Conservation (phyloP, 2,888 invertebrate species). For the Trypoxylon attenuatum region DNA sequence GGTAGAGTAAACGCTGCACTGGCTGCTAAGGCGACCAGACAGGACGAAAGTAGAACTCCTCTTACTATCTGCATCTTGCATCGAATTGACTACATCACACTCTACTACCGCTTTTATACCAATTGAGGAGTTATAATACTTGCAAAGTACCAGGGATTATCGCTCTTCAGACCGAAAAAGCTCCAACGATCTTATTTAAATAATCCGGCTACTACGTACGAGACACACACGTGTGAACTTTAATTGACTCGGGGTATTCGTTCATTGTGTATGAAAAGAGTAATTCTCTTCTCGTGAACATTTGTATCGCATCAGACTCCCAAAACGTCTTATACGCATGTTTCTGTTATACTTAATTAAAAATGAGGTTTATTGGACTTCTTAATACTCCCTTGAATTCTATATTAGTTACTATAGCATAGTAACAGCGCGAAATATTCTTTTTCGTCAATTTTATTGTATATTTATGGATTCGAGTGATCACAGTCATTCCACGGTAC, state of each 20-base stretch:
- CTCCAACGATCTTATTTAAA: slow-evolving; percentile 39
- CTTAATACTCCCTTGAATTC: too few relatives aligned
- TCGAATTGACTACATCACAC: slow-evolving; percentile 24
- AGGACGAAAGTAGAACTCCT: slow-evolving; percentile 46
- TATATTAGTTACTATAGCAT: neutral
- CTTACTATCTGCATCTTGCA: slow-evolving; percentile 56
- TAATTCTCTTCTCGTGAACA: slow-evolving; percentile 48
- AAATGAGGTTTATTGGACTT: neutral
- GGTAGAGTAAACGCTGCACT: slow-evolving; percentile 51
- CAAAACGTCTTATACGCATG: too few relatives aligned
- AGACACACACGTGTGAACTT: slow-evolving; percentile 63
- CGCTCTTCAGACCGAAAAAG: slow-evolving; percentile 13
- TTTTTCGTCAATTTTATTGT: neutral
- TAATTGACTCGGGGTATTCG: slow-evolving; percentile 40
- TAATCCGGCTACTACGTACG: slow-evolving; percentile 40
- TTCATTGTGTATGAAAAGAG: slow-evolving; percentile 17
- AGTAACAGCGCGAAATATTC: neutral
- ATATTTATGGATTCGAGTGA: neutral
- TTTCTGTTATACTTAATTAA: neutral
- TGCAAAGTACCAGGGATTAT: slow-evolving; percentile 52
- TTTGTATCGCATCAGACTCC: neutral
- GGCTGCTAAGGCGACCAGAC: slow-evolving; percentile 46
- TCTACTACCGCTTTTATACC: slow-evolving; percentile 56
- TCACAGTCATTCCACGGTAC: neutral
- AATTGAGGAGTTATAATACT: slow-evolving; percentile 41